phyloP scores from a whole-genome alignment of 2,888 invertebrate genomes.

The Incurvaria masculella region DNA sequence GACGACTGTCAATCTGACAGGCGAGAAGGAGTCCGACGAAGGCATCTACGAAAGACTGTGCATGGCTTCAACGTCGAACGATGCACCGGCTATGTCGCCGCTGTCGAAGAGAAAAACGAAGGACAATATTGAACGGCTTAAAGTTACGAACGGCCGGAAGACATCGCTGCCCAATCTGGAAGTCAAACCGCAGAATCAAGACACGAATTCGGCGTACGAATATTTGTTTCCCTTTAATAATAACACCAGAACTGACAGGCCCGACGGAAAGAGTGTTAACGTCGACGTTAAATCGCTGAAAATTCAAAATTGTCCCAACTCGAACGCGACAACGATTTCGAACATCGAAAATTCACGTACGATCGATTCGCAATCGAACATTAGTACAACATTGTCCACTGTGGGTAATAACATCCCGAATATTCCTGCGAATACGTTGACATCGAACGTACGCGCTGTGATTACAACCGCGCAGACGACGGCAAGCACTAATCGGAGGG shows the following conservation, averaged over 20 bases:
- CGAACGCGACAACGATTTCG: background rate
- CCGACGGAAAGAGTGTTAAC: constrained; percentile 11
- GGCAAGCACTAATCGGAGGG: background rate
- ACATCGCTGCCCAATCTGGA: constrained; percentile 42
- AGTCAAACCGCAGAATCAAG: constrained; percentile 7
- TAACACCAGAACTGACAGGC: constrained; percentile 4
- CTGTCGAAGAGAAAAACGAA: constrained; percentile 27
- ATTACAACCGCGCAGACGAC: background rate
- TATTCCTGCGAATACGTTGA: no score
- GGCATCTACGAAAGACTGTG: constrained; percentile 38
- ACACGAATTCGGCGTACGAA: constrained; percentile 34
- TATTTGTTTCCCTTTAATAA: constrained; percentile 27
- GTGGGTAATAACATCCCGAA: no score
- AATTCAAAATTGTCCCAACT: background rate
- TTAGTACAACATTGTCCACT: background rate
- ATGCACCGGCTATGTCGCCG: constrained; percentile 23
- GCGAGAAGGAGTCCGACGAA: constrained; percentile 19
- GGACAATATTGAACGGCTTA: constrained; percentile 21
- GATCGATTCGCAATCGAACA: background rate
- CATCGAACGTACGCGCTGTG: background rate
- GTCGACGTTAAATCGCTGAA: constrained; percentile 14
- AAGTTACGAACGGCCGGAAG: constrained; percentile 24
- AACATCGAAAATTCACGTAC: background rate
- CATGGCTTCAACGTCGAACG: constrained; percentile 37
- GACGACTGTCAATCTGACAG: constrained; percentile 36